Conservation (phyloP, 2,797 vertebrate species). For the Poeciliopsis presidionis region DNA sequence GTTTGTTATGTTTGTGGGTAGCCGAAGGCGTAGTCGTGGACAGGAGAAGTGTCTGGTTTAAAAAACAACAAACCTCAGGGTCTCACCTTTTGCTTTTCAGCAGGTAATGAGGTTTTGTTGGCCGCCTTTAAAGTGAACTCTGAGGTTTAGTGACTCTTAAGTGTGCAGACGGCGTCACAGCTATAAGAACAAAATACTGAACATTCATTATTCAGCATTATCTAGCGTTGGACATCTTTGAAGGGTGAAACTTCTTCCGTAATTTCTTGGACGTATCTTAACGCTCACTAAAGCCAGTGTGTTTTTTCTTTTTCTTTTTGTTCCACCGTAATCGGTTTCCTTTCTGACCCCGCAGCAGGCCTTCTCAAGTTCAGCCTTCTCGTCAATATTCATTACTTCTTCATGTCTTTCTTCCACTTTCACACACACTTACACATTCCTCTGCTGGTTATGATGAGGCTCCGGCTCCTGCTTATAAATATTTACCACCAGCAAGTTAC, state of each 20-base stretch:
- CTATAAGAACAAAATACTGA: too few relatives aligned
- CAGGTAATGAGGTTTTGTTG: not conserved
- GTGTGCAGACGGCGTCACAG: too few relatives aligned
- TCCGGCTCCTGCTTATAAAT: conserved; percentile 61
- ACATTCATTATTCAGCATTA: too few relatives aligned
- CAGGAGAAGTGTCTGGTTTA: not conserved
- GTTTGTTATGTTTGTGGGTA: not conserved
- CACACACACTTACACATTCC: conserved; percentile 39
- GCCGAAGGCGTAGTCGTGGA: not conserved
- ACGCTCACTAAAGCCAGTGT: conserved; percentile 4
- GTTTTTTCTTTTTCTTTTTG: not conserved
- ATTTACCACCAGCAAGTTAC: conserved; percentile 61
- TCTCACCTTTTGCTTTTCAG: not conserved
- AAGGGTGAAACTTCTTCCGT: not conserved
- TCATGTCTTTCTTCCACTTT: conserved; percentile 12
- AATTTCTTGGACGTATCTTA: conserved; percentile 4
- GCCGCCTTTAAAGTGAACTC: not conserved
- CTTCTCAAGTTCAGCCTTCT: conserved; percentile 26
- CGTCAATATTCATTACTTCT: conserved; percentile 46
- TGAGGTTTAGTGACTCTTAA: not conserved
- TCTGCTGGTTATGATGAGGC: conserved; percentile 34
- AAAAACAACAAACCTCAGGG: not conserved
- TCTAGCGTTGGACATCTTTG: not conserved
- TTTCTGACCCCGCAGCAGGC: conserved; percentile 36
- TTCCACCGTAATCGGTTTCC: conserved; percentile 15